Conservation (phyloP, 1,140 invertebrate genomes). For the Sitobion miscanthi region DNA sequence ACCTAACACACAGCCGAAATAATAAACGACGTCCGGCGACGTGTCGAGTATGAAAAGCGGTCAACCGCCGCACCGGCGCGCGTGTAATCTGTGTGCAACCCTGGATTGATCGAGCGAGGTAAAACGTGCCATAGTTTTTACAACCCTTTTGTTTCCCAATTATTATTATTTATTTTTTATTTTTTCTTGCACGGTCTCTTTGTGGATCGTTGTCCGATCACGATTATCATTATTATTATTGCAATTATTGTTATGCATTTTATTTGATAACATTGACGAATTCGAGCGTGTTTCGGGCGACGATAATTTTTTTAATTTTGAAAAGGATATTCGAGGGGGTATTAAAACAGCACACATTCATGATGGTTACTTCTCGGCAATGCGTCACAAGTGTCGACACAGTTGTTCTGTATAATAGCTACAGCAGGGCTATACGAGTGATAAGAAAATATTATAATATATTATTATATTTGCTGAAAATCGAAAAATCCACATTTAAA, state of each 20-base stretch:
- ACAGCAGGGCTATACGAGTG: too few species aligned
- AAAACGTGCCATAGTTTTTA: neutral
- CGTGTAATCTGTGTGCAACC: neutral
- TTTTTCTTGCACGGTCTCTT: neutral
- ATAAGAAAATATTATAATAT: too few species aligned
- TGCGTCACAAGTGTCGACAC: neutral
- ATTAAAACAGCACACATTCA: neutral
- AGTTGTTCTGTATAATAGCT: neutral
- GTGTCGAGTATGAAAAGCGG: slow-evolving; percentile 32
- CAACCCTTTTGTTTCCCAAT: neutral
- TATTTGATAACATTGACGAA: too few species aligned
- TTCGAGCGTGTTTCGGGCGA: neutral
- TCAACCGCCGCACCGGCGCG: neutral
- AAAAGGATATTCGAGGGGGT: neutral
- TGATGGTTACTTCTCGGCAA: neutral
- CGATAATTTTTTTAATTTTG: neutral
- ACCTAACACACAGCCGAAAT: neutral
- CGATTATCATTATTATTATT: neutral
- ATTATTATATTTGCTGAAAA: neutral
- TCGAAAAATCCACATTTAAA: neutral
- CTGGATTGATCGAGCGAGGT: neutral
- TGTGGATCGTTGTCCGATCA: neutral
- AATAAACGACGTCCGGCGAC: slow-evolving; percentile 30
- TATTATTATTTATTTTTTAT: neutral
- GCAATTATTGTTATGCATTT: neutral